phyloP scores from a whole-genome alignment of 2,888 invertebrate genomes.

The Molanna angustata region DNA sequence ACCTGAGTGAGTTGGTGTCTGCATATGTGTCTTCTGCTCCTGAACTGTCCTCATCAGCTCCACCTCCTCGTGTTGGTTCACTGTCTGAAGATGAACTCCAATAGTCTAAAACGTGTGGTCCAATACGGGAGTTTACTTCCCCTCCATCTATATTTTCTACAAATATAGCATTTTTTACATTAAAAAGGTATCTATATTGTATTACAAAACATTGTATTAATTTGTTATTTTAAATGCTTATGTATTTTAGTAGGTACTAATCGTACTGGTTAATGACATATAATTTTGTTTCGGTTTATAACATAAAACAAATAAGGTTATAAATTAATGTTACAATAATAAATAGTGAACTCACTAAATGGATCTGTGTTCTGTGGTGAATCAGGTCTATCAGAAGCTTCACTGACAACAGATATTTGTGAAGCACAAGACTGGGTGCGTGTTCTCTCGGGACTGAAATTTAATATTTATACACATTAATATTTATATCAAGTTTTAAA shows the following conservation, averaged over 20 bases:
- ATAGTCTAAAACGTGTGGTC: conserved; percentile 45
- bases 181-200: too few relatives aligned
- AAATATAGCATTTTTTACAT: neutral
- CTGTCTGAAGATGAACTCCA: conserved; percentile 40
- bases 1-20: conserved; percentile 45
- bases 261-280: too few relatives aligned
- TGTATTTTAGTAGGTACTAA: too few relatives aligned
- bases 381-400: conserved; percentile 44
- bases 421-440: conserved; percentile 50
- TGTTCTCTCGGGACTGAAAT: conserved; percentile 43
- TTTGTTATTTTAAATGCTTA: too few relatives aligned
- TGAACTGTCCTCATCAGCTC: conserved; percentile 36
- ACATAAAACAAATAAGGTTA: too few relatives aligned
- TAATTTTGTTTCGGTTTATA: too few relatives aligned
- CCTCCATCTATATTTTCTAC: conserved; percentile 50
- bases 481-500: too few relatives aligned
- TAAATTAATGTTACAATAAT: too few relatives aligned
- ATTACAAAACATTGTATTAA: too few relatives aligned
- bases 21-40: conserved; percentile 44
- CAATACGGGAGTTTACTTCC: conserved; percentile 42
- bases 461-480: neutral
- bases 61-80: conserved; percentile 42
- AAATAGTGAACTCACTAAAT: conserved; percentile 48
- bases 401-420: conserved; percentile 51
- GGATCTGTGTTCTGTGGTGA: conserved; percentile 41